Evolutionary conservation across 2,113 vertebrate species (phyloP), one percentile per base, ranked within the genome.

Genomic region (Indri indri): DNA sequence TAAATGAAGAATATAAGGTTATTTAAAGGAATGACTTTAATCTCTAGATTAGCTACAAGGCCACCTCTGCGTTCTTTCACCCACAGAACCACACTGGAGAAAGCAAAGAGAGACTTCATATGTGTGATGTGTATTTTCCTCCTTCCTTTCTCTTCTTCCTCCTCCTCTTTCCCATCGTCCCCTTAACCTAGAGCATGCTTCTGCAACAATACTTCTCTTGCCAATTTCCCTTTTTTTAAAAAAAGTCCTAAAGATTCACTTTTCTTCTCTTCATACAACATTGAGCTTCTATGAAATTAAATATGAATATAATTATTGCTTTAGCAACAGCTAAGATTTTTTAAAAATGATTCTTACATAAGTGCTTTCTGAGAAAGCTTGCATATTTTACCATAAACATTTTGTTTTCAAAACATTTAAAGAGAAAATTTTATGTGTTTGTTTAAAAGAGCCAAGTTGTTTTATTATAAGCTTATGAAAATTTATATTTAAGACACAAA

Each of bases 351-450:
- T 86, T 90, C 54, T 92, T 80, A 87, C 3, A 20, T 16, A 42
- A 70, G 6, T 70, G 73, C 30, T 96, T 91, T 66, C 81, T 83
- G 37, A 95, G 76, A 91, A 79, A 42, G 7, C 1, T 20, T 94
- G 61, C 18, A 30, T 93, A 76, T 86, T 47, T 81, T 74, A 81
- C 37, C 25, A 79, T 77, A 50, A 93, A 74, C 70, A 14, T 45
- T 88, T 77, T 84, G 8, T 86, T 97, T 95, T 82, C 47, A 65
- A 63, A 88, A 90, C 12, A 79, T 74, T 74, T 77, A 82, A 82
- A 85, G 40, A 89, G 47, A 79, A 96, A 86, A 89, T 63, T 81
- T 63, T 50, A 79, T 45, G 17, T 42, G 20, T 32, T 40, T 6
- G 9, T 88, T 81, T 95, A 87, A 88, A 87, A 57, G 50, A 65